These are phyloP conservation scores for Saccopteryx bilineata DNA, from an alignment of 2,113 vertebrate genomes.

Conservation along the genomic window DNA sequence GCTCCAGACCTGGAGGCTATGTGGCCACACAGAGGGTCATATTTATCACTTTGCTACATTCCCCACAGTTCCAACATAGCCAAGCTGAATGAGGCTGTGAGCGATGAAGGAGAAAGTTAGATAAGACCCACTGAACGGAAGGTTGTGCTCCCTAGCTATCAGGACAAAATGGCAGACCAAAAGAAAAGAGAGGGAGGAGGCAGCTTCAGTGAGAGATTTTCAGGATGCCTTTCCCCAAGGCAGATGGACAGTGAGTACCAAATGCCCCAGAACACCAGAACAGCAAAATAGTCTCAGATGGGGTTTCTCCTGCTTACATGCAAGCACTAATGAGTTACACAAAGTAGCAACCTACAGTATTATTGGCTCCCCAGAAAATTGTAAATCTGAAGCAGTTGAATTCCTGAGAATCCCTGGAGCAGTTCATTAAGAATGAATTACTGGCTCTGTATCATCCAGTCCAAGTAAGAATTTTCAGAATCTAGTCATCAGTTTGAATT, in stretches of 20 bases:
- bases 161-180: background rate
- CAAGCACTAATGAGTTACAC: background rate
- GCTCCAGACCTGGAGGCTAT: background rate
- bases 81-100: background rate
- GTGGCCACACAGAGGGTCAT: background rate
- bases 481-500: constrained; percentile 19
- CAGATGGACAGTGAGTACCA: background rate
- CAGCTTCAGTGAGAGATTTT: background rate
- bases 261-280: background rate
- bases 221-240: background rate
- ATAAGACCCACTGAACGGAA: background rate
- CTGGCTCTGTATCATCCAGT: background rate
- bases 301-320: background rate
- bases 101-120: background rate
- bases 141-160: background rate
- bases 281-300: background rate
- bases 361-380: constrained; percentile 53
- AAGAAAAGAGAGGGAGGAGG: background rate
- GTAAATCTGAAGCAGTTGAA: constrained; percentile 40
- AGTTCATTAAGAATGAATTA: constrained; percentile 42
- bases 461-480: background rate
- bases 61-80: background rate
- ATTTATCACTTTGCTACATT: background rate
- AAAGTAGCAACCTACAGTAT: constrained; percentile 59
- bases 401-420: constrained; percentile 20